phyloP scores from a whole-genome alignment of 2,888 invertebrate genomes.

The Esperia sulphurella region DNA sequence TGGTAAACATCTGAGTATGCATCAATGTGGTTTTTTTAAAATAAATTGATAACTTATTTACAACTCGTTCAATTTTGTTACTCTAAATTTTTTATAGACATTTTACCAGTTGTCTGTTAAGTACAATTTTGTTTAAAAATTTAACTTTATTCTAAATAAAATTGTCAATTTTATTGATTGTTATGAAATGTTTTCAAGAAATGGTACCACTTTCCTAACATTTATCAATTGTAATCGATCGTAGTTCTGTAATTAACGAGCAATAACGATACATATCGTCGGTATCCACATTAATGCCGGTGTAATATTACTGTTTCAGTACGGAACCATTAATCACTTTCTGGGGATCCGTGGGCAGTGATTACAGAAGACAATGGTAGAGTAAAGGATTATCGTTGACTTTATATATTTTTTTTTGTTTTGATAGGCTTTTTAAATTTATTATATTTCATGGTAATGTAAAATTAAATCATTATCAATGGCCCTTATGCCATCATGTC shows the following conservation, averaged over 20 bases:
- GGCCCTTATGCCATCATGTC: too few species aligned
- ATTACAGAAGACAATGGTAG: constrained; percentile 7
- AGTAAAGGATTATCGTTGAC: background rate
- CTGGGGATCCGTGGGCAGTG: constrained; percentile 32
- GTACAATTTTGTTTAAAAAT: too few species aligned
- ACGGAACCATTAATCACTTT: constrained; percentile 53
- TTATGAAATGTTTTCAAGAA: background rate
- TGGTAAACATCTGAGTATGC: background rate
- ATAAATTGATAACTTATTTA: too few species aligned
- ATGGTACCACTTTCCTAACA: background rate
- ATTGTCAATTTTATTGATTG: too few species aligned
- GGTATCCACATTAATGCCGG: constrained; percentile 13
- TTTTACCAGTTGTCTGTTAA: too few species aligned
- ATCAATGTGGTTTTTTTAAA: background rate
- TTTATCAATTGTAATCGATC: constrained; percentile 15
- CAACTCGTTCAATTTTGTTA: too few species aligned
- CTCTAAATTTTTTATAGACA: too few species aligned
- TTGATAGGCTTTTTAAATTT: too few species aligned
- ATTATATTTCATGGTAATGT: too few species aligned
- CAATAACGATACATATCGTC: constrained; percentile 16
- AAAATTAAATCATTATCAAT: too few species aligned
- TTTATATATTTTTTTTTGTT: too few species aligned
- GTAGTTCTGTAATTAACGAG: constrained; percentile 20
- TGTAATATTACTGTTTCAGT: constrained; percentile 18
- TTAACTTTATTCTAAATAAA: too few species aligned